Percentiles rank a stretch among this genome's conserved stretches.
Evolutionary conservation across 2,797 vertebrate species (phyloP).

Genomic region (Hippocampus kuda): DNA sequence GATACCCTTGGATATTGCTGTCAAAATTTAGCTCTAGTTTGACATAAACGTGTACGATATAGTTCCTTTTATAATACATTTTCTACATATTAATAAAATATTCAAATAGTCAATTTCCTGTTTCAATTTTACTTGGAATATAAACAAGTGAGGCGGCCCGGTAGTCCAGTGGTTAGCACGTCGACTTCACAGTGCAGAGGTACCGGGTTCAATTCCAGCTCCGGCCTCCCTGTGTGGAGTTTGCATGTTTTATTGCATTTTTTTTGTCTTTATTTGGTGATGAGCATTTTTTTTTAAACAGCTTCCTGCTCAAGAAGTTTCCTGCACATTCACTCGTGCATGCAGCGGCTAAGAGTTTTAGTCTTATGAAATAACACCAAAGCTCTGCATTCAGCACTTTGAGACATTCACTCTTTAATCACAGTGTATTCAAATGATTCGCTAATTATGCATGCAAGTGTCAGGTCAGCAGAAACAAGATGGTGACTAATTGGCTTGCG

Average conservation of each 20-base stretch:
- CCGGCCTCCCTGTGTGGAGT: no score
- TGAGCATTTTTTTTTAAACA: background rate
- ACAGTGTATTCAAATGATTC: slow-evolving; percentile 40
- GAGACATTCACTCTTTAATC: slow-evolving; percentile 40
- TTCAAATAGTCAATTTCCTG: slow-evolving; percentile 62
- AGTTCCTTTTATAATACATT: slow-evolving; percentile 99
- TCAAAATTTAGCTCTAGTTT: slow-evolving; percentile 85
- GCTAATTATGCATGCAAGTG: slow-evolving; percentile 50
- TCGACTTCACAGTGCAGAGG: no score
- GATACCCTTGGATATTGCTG: slow-evolving; percentile 65
- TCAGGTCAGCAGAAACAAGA: slow-evolving; percentile 52
- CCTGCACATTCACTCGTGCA: background rate
- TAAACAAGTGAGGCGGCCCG: no score
- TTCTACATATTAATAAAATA: slow-evolving; percentile 99
- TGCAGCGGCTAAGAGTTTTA: background rate
- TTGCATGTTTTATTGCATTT: no score
- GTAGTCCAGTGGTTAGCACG: no score
- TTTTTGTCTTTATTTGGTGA: no score
- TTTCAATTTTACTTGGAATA: background rate
- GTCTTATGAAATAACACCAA: slow-evolving; percentile 12
- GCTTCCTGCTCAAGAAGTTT: background rate
- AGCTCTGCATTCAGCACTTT: slow-evolving; percentile 42
- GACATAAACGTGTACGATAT: slow-evolving; percentile 94
- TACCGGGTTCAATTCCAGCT: no score
- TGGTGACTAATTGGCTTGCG: slow-evolving; percentile 43